These are phyloP conservation scores for Dorcus hopei DNA, from an alignment of 2,888 invertebrate species.

Conservation along the genomic window DNA sequence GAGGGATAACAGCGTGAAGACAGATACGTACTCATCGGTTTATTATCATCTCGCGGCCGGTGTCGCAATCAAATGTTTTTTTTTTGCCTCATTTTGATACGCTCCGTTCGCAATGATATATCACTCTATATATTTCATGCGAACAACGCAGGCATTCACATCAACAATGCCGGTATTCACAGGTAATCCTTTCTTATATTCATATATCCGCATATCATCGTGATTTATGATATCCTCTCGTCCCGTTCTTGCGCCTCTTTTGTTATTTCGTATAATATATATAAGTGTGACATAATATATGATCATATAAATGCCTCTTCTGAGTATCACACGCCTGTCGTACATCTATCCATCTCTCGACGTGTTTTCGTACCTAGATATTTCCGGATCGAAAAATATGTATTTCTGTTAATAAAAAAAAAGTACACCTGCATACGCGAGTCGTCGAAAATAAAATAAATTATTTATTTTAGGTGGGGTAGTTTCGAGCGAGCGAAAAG, in stretches of 20 bases:
- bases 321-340: conserved; percentile 15
- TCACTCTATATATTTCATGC: conserved; percentile 7
- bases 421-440: too few relatives aligned
- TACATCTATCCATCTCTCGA: neutral
- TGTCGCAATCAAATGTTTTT: neutral
- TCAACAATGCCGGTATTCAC: conserved; percentile 11
- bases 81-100: neutral
- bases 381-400: too few relatives aligned
- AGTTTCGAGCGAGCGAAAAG: neutral
- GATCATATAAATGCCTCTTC: conserved; percentile 17
- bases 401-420: too few relatives aligned
- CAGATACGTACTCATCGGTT: too few relatives aligned
- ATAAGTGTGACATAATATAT: conserved; percentile 12
- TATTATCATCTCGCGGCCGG: neutral
- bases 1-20: too few relatives aligned
- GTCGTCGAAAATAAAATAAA: too few relatives aligned
- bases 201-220: conserved; percentile 21
- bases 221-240: conserved; percentile 22
- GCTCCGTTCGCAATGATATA: conserved; percentile 2
- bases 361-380: too few relatives aligned
- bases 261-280: conserved; percentile 17
- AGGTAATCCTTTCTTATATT: conserved; percentile 24
- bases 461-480: too few relatives aligned
- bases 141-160: conserved; percentile 11
- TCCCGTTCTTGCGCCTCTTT: conserved; percentile 14